Evolutionary conservation across 2,888 invertebrate genomes (phyloP), one percentile per base, ranked within the genome.

Genomic region (Agrochola litura): DNA sequence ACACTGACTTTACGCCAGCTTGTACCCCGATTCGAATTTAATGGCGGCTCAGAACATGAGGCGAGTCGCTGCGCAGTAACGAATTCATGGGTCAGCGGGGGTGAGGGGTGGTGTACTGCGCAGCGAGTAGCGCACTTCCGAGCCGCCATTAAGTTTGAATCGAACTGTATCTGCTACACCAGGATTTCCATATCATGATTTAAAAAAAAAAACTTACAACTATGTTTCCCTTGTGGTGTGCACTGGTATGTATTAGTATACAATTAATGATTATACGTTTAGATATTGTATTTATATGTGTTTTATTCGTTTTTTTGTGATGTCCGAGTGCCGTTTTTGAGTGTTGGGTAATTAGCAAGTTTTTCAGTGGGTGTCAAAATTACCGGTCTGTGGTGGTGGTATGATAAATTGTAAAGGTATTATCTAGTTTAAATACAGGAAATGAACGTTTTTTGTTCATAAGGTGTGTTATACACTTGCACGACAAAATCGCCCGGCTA

Each of bases 301-400:
- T 79, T 84, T 49, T 73, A 56, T 77, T 65, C n/a, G 37, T 67
- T 37, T 78, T 52, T 78, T 37, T 86, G 86, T 84, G 84, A 76
- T 60, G 80, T 86, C 56, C 14, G 73, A 64, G 70, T 84, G 70
- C 19, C 1, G 63, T 86, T 74, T 79, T 86, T 63, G 41, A 74
- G 67, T 77, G 70, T 68, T 78, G 70, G 75, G 76, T 78, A n/a
- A 22, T 77, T 46, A 52, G 56, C 9, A 43, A n/a, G 22, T n/a
- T 76, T 43, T 43, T 54, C 12, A 25, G 37, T 77, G 77, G 41
- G 16, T 58, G 10, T 30, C 52, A 73, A 14, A 43, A 43, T 16
- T n/a, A 12, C 22, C 43, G 22, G 46, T 68, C 10, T 65, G 3
- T 46, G 52, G 60, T 77, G 60, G 25, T 25, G 49, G 43, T 43